phyloP scores from a whole-genome alignment of 2,888 invertebrate genomes.

The Ectropis crepuscularia region DNA sequence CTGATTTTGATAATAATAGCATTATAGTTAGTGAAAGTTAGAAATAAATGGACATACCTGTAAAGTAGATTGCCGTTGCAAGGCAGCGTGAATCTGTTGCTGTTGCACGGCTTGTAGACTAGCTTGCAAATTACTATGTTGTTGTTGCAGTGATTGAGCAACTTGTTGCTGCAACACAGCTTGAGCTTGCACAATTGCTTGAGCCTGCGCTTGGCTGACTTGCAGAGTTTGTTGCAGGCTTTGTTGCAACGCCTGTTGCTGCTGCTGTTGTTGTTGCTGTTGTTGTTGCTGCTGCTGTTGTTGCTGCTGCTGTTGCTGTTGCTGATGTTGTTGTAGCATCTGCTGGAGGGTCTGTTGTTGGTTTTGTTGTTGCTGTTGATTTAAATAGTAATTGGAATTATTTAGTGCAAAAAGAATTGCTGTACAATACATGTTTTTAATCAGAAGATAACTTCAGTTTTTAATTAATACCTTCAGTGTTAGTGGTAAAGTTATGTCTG shows the following conservation, averaged over 20 bases:
- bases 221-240: conserved; percentile 72
- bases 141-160: conserved; percentile 76
- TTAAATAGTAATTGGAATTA: conserved; percentile 38
- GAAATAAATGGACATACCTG: conserved; percentile 58
- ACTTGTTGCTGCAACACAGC: conserved; percentile 78
- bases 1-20: not conserved
- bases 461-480: too few relatives aligned
- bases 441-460: too few relatives aligned
- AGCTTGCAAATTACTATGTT: conserved; percentile 76
- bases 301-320: conserved; percentile 52
- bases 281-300: conserved; percentile 51
- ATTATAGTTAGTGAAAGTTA: not conserved
- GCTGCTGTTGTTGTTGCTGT: conserved; percentile 58
- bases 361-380: conserved; percentile 56
- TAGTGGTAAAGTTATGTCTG: too few relatives aligned
- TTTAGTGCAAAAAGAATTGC: not conserved
- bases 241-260: conserved; percentile 67
- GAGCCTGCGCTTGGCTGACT: conserved; percentile 78
- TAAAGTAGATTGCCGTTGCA: conserved; percentile 76
- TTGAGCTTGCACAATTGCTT: conserved; percentile 76
- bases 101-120: conserved; percentile 79
- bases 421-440: too few relatives aligned
- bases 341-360: conserved; percentile 45
- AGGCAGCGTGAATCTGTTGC: conserved; percentile 79
- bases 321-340: conserved; percentile 60